Conservation (phyloP, 30 jellyfish, hydroid and myxozoan species). For the Hydractinia echinata region DNA sequence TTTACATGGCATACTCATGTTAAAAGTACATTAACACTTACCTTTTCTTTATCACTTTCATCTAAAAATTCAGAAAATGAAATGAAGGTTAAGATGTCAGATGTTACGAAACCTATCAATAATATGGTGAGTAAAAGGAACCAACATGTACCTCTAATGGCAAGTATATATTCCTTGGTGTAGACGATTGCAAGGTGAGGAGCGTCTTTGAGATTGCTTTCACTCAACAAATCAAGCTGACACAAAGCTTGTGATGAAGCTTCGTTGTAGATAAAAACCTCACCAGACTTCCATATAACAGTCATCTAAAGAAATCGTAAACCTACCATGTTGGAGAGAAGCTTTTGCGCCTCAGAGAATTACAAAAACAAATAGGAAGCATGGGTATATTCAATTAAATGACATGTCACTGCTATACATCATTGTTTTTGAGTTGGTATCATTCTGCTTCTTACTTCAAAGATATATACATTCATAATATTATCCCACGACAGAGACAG, state of each 20-base stretch:
- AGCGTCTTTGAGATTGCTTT: not conserved
- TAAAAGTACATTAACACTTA: not conserved
- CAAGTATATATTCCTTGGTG: not conserved
- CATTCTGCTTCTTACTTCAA: too few species aligned
- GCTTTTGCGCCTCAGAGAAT: not conserved
- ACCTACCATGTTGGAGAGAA: not conserved
- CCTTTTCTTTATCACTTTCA: not conserved
- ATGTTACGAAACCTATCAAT: not conserved
- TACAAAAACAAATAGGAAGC: not conserved
- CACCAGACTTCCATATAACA: not conserved
- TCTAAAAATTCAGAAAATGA: not conserved
- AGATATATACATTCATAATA: too few species aligned
- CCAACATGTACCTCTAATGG: not conserved
- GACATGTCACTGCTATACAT: too few species aligned
- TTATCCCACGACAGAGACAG: too few species aligned
- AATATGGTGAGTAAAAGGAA: not conserved
- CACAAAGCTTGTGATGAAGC: conserved; percentile 3
- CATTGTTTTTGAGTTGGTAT: too few species aligned
- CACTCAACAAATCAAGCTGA: not conserved
- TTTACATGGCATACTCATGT: not conserved
- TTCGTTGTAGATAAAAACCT: conserved; percentile 1
- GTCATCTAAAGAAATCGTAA: not conserved
- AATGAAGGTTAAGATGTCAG: not conserved
- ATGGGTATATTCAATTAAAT: too few species aligned
- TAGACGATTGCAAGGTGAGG: not conserved